Evolutionary conservation across 2,797 vertebrate genomes (phyloP).

Genomic region (Falco cherrug): DNA sequence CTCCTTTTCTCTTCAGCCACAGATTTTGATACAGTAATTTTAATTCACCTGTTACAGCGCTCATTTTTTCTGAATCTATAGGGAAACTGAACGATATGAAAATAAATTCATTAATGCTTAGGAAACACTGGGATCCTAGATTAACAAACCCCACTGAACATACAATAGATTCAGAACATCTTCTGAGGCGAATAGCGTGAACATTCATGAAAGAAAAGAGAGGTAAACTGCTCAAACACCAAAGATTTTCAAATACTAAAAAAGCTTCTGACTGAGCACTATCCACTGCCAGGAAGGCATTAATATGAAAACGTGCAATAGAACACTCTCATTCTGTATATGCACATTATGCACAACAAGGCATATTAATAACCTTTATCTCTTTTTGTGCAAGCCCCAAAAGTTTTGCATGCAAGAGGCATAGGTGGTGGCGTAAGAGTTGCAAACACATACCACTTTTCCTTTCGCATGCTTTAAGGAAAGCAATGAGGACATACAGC

Average conservation of each 20-base stretch:
- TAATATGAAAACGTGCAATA: background rate
- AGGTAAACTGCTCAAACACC: background rate
- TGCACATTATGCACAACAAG: background rate
- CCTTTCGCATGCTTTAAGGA: background rate
- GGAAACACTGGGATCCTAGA: background rate
- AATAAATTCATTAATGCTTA: background rate
- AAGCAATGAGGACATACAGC: background rate
- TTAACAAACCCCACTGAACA: background rate
- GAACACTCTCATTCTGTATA: background rate
- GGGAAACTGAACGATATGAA: background rate
- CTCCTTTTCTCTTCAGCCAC: background rate
- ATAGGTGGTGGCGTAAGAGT: background rate
- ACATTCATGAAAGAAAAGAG: background rate
- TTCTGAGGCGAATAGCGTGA: background rate
- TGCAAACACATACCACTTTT: background rate
- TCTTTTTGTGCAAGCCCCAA: background rate
- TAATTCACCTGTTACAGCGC: background rate
- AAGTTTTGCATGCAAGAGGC: background rate
- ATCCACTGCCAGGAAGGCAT: background rate
- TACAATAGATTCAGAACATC: background rate
- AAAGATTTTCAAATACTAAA: background rate
- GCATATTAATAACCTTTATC: background rate
- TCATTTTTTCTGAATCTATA: background rate
- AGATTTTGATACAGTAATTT: background rate
- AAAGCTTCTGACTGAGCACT: background rate